Conservation (phyloP, 2,888 invertebrate species). For the Agonopterix subpropinquella region DNA sequence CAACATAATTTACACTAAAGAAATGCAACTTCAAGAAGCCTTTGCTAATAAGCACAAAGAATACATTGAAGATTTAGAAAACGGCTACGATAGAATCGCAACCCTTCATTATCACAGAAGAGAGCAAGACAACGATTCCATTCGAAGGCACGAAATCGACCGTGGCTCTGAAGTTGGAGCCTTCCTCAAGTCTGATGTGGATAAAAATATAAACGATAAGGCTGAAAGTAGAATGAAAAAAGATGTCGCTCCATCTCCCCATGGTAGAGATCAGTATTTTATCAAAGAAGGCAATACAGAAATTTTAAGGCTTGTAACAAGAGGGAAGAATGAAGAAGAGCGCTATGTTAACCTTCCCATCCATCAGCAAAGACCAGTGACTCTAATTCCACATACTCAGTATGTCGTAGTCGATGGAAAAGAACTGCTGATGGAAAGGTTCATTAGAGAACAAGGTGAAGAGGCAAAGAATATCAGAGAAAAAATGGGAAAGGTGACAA, state of each 20-base stretch:
- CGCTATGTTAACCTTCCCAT: conserved; percentile 75
- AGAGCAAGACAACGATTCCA: conserved; percentile 82
- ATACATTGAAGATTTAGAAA: conserved; percentile 77
- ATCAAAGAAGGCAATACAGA: conserved; percentile 91
- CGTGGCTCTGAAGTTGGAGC: conserved; percentile 81
- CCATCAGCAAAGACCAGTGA: conserved; percentile 69
- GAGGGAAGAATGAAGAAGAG: conserved; percentile 81
- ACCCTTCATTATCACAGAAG: conserved; percentile 61
- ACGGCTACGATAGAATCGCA: conserved; percentile 70
- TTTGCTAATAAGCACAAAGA: conserved; percentile 71
- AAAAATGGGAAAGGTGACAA: conserved; percentile 54
- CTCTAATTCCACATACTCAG: conserved; percentile 75
- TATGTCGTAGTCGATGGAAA: conserved; percentile 85
- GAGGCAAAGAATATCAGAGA: conserved; percentile 78
- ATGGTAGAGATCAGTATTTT: conserved; percentile 82
- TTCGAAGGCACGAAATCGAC: conserved; percentile 85
- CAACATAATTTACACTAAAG: conserved; percentile 73
- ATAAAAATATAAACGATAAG: conserved; percentile 43
- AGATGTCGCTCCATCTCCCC: conserved; percentile 48
- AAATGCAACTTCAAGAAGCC: conserved; percentile 70
- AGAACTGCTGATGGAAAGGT: conserved; percentile 87
- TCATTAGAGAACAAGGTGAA: conserved; percentile 87
- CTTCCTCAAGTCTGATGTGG: conserved; percentile 58
- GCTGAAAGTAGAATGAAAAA: conserved; percentile 43
- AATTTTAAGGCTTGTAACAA: conserved; percentile 85